Conservation (phyloP, 2,888 invertebrate genomes). For the Cantharis flavilabris region DNA sequence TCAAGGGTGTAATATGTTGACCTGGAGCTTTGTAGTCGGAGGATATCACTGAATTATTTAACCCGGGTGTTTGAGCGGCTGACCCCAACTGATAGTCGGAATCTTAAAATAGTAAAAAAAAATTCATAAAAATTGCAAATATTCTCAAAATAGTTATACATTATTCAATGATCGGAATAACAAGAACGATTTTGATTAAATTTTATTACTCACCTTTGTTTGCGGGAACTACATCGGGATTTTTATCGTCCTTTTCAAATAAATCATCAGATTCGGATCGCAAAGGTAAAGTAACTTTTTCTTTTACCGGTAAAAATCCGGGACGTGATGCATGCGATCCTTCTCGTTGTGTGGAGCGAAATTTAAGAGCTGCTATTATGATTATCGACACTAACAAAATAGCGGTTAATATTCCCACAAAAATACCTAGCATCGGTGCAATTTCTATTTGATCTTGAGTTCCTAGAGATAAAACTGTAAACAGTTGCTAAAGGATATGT, state of each 20-base stretch:
- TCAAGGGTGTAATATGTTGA: conserved; percentile 48
- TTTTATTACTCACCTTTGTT: conserved; percentile 72
- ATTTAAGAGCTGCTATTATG: conserved; percentile 65
- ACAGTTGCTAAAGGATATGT: conserved; percentile 3
- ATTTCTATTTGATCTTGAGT: conserved; percentile 60
- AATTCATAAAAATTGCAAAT: background rate
- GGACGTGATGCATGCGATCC: conserved; percentile 61
- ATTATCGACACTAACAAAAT: conserved; percentile 69
- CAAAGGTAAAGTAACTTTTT: conserved; percentile 70
- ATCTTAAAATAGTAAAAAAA: conserved; percentile 54
- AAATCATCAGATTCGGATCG: conserved; percentile 69
- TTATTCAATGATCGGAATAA: background rate
- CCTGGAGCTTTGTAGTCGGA: conserved; percentile 47
- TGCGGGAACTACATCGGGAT: conserved; percentile 86
- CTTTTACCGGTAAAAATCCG: conserved; percentile 64
- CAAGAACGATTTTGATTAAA: background rate
- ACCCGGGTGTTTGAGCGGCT: conserved; percentile 68
- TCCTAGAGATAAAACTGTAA: conserved; percentile 55
- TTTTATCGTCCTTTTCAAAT: conserved; percentile 80
- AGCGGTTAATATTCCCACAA: conserved; percentile 71
- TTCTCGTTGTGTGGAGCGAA: conserved; percentile 62
- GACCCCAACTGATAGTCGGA: conserved; percentile 75
- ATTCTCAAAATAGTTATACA: background rate
- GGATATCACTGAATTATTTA: conserved; percentile 53
- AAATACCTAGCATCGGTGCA: conserved; percentile 65